Evolutionary conservation across 2,797 vertebrate genomes (phyloP).

Genomic region (Esox masquinongy): DNA sequence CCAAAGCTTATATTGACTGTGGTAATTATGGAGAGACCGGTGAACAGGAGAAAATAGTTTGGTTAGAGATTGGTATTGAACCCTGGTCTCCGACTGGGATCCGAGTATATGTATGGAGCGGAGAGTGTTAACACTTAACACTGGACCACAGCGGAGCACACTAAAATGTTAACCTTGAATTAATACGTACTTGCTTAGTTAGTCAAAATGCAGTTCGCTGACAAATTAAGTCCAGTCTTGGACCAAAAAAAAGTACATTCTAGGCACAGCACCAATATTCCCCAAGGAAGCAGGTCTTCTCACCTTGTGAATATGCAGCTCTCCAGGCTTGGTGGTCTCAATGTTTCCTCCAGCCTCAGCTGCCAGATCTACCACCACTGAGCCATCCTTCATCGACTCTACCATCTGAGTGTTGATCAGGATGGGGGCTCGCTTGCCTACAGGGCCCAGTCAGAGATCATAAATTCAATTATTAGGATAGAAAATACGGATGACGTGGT

Average conservation of each 20-base stretch:
- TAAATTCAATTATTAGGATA: not conserved
- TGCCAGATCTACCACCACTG: conserved; percentile 74
- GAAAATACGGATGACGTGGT: not conserved
- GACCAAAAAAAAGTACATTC: not conserved
- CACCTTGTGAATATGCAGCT: conserved; percentile 66
- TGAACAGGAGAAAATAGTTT: too few species aligned
- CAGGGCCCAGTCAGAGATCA: not conserved
- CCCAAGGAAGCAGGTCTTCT: conserved; percentile 1
- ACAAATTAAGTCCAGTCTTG: too few species aligned
- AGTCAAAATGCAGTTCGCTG: too few species aligned
- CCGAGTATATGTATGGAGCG: too few species aligned
- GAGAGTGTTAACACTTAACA: too few species aligned
- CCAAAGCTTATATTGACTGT: too few species aligned
- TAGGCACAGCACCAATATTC: not conserved
- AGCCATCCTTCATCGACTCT: conserved; percentile 70
- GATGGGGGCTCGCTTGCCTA: conserved; percentile 65
- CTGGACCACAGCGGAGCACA: too few species aligned
- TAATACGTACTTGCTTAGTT: too few species aligned
- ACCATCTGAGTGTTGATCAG: conserved; percentile 72
- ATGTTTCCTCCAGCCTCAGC: conserved; percentile 74
- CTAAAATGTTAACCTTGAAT: too few species aligned
- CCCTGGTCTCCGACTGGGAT: too few species aligned
- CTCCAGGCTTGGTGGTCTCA: conserved; percentile 69
- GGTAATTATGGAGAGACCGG: too few species aligned
- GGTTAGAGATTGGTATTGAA: too few species aligned